Evolutionary conservation across 2,888 invertebrate genomes (phyloP), one percentile per base, ranked within the genome.

Genomic region (Amblyteles armatorius): DNA sequence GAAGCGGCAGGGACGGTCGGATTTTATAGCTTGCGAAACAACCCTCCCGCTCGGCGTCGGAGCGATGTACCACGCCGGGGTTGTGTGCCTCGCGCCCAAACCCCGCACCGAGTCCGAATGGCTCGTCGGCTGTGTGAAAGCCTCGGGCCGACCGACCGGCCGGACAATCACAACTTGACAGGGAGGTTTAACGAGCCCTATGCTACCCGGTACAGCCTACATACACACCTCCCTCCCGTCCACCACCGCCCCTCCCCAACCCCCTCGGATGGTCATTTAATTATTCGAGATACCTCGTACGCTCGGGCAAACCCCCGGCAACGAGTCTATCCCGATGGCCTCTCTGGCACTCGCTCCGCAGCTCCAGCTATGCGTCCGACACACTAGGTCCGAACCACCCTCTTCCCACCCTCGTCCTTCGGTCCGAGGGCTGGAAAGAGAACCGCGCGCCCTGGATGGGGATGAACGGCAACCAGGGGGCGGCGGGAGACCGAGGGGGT

Each of bases 161-260:
- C 88, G 92, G 91, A 93, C 93, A 93, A 92, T 93, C 93, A 91
- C 92, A 92, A 93, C 93, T 93, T 93, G 93, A 93, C 93, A 93
- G 92, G 90, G 91, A 92, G 93, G 91, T 93, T 93, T 93, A 93
- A 93, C 93, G 93, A 93, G 92, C 92, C 92, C 93, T 93, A 93
- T 92, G 92, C 92, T 89, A 88, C 16, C 87, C 77, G 72, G 67
- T 72, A 83, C 60, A 68, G 79, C 33, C 63, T 71, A 86, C 87
- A 73, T 78, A 71, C 65, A 72, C 79, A 44, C 69, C 74, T 48
- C 13, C 16, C 44, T 13, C 44, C 44, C 13, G 13, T 44, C 13
- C 13, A 6, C 40, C 40, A 0, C 16, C 3, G 3, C 16, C 44
- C 4, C 44, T 16, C 80, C 74, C 84, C 88, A 82, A 88, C 88